phyloP scores from a whole-genome alignment of 2,888 invertebrate species.

The Philereme transversata region DNA sequence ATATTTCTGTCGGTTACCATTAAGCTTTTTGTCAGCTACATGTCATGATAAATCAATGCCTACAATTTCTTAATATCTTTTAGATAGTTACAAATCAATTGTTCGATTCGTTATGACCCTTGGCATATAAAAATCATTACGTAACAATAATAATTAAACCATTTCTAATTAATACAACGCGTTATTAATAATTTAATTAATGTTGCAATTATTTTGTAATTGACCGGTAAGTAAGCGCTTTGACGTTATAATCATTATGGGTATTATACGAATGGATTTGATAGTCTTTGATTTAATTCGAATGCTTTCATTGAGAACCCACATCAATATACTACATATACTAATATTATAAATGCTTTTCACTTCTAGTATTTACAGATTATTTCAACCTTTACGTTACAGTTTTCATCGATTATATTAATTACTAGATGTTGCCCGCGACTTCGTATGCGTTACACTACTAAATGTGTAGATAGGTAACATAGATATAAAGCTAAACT shows the following conservation, averaged over 20 bases:
- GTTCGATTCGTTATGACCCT: slow-evolving; percentile 34
- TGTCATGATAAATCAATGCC: background rate
- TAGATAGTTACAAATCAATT: slow-evolving; percentile 6
- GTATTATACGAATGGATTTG: slow-evolving; percentile 19
- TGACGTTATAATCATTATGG: slow-evolving; percentile 17
- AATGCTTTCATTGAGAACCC: background rate
- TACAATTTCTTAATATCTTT: too few species aligned
- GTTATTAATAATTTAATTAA: slow-evolving; percentile 32
- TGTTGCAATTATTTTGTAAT: slow-evolving; percentile 33
- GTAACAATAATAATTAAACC: slow-evolving; percentile 30
- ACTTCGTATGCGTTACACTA: too few species aligned
- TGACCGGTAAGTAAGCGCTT: slow-evolving; percentile 18
- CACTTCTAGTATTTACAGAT: too few species aligned
- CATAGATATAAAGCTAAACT: too few species aligned
- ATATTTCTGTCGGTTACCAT: too few species aligned
- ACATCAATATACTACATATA: too few species aligned
- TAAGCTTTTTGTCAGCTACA: background rate
- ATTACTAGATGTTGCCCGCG: too few species aligned
- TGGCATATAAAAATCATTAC: slow-evolving; percentile 38
- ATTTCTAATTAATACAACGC: slow-evolving; percentile 33
- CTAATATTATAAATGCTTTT: too few species aligned
- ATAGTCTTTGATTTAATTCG: slow-evolving; percentile 14
- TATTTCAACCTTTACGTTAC: too few species aligned
- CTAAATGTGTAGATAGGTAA: too few species aligned
- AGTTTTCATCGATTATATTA: too few species aligned